Conservation (phyloP, 1,140 invertebrate species). For the Lethrus apterus region DNA sequence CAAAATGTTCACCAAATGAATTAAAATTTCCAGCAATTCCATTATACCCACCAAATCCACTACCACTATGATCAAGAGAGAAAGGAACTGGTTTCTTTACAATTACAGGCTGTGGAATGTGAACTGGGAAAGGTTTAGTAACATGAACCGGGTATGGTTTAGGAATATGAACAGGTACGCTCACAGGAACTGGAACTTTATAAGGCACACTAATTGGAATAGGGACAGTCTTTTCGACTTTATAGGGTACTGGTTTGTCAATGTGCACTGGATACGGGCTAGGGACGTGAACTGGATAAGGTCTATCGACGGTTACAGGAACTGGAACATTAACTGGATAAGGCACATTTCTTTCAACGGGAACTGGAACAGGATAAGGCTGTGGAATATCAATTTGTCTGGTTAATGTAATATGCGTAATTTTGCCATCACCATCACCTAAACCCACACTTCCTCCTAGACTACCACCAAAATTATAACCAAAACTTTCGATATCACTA, state of each 20-base stretch:
- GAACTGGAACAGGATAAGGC: conserved; percentile 32
- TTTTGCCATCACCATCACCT: too few relatives aligned
- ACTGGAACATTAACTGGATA: conserved; percentile 31
- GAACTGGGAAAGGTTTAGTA: conserved; percentile 33
- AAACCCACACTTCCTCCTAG: too few relatives aligned
- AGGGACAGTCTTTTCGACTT: conserved; percentile 46
- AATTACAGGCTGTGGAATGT: conserved; percentile 26
- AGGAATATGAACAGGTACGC: conserved; percentile 39
- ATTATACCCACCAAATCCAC: conserved; percentile 13
- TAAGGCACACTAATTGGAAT: conserved; percentile 47
- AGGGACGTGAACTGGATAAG: conserved; percentile 25
- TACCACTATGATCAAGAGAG: conserved; percentile 23
- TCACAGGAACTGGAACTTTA: conserved; percentile 42
- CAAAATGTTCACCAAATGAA: too few relatives aligned
- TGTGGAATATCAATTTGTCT: conserved; percentile 24
- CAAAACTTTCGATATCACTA: too few relatives aligned
- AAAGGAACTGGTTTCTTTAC: conserved; percentile 50
- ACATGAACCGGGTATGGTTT: conserved; percentile 36
- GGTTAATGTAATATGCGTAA: conserved; percentile 28
- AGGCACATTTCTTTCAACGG: conserved; percentile 30
- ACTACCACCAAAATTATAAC: too few relatives aligned
- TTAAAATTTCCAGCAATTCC: conserved; percentile 10
- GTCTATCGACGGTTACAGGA: conserved; percentile 23
- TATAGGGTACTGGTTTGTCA: conserved; percentile 47
- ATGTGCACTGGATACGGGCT: conserved; percentile 28